phyloP scores from a whole-genome alignment of 92 coral and sea anemone genomes.

The Porites evermanni region DNA sequence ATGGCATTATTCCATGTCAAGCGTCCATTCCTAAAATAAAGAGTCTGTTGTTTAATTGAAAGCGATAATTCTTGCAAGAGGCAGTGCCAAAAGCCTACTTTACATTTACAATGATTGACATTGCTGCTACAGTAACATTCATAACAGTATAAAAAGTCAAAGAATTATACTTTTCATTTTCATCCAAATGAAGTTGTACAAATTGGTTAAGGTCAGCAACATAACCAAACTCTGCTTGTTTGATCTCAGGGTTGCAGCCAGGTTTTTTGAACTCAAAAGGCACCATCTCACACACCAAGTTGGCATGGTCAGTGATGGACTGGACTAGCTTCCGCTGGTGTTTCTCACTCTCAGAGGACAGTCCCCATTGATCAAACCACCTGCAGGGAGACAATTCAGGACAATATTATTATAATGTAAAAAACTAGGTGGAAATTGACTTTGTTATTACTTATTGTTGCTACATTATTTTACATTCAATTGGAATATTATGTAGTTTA shows the following conservation, averaged over 20 bases:
- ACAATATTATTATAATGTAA: neutral
- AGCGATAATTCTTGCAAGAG: too few relatives aligned
- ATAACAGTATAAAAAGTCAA: neutral
- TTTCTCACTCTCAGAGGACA: neutral
- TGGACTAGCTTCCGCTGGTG: neutral
- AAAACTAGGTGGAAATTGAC: neutral
- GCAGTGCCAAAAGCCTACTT: neutral
- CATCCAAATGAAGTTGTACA: slow-evolving; percentile 45
- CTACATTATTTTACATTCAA: too few relatives aligned
- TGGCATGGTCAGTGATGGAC: slow-evolving; percentile 23
- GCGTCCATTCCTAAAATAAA: too few relatives aligned
- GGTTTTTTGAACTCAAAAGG: too few relatives aligned
- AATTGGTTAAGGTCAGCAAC: slow-evolving; percentile 35
- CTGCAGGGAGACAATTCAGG: slow-evolving; percentile 6
- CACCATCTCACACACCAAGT: slow-evolving; percentile 22
- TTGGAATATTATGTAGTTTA: neutral
- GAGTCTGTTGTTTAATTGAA: slow-evolving; percentile 18
- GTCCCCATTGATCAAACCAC: slow-evolving; percentile 56
- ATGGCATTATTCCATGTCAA: too few relatives aligned
- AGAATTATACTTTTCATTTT: neutral
- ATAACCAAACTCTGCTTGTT: slow-evolving; percentile 36
- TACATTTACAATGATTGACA: too few relatives aligned
- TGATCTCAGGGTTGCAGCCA: slow-evolving; percentile 26
- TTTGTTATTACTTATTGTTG: too few relatives aligned
- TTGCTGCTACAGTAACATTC: too few relatives aligned